A percentile compares a stretch with the other conserved stretches of the same genome.
phyloP scores from a whole-genome alignment of 2,797 vertebrate genomes.

The Pseudochromis fuscus region DNA sequence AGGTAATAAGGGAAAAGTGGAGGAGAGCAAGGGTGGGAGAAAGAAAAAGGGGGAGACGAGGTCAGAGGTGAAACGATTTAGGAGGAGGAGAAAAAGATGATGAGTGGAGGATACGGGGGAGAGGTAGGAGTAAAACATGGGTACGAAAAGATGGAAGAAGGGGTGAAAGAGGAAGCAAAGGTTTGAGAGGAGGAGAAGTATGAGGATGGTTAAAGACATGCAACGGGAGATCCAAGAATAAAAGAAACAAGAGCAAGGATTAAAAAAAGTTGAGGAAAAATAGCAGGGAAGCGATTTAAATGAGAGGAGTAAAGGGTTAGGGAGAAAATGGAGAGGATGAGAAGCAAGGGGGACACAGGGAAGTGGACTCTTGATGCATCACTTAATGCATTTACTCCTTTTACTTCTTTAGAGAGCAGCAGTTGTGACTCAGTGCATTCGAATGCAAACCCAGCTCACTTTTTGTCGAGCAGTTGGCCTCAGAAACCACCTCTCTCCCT shows the following conservation, averaged over 20 bases:
- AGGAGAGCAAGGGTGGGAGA: neutral
- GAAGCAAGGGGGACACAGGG: neutral
- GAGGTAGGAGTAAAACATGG: neutral
- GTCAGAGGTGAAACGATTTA: neutral
- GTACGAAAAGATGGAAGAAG: neutral
- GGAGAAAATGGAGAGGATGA: slow-evolving; percentile 27
- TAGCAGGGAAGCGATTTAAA: slow-evolving; percentile 11
- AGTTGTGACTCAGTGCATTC: slow-evolving; percentile 57
- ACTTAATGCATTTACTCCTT: slow-evolving; percentile 24
- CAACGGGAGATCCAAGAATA: too few species aligned
- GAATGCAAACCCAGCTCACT: slow-evolving; percentile 57
- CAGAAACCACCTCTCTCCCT: slow-evolving; percentile 38
- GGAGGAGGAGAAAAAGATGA: neutral
- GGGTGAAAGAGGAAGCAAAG: neutral
- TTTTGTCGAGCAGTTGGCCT: slow-evolving; percentile 49
- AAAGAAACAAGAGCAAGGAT: too few species aligned
- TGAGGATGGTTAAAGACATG: neutral
- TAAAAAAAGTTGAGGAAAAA: neutral
- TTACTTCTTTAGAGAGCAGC: slow-evolving; percentile 18
- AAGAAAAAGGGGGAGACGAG: neutral
- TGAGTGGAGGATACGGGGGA: neutral
- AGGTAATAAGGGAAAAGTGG: slow-evolving; percentile 3
- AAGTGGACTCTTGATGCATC: slow-evolving; percentile 30
- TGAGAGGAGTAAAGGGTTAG: slow-evolving; percentile 1
- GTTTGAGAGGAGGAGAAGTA: neutral